Base-by-base conservation (phyloP, 2,888 invertebrate species). In the Noctuana brunneofusca region DNA sequence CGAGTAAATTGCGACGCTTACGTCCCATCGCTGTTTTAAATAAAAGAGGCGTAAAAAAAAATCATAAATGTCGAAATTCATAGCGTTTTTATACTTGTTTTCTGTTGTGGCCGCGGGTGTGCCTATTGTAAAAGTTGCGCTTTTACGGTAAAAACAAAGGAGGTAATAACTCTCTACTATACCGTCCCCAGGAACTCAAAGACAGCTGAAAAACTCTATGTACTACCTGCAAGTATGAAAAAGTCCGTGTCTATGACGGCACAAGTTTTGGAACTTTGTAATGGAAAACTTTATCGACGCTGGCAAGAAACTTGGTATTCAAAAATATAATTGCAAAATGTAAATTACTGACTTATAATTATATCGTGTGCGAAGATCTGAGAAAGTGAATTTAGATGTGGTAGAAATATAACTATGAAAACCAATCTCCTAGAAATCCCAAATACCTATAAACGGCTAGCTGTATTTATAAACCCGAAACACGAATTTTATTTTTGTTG, bases 61-160 rank as follows among this genome's bases (percentile, higher is more conserved):
- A 63, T 52, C 63, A 56, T 63, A 63, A 63, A 63, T 63, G 63
- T 56, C 53, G 43, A 56, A 56, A 41, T 71, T 66, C 66, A 65
- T 59, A 68, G 68, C 69, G 73, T 75, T 75, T 73, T 63, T 56
- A 57, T 63, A 56, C 50, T 43, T 50, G 55, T 63, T 60, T 54
- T 60, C 53, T 76, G 69, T 73, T 72, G 73, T 75, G 72, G 72
- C 69, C 74, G 72, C 73, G 66, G 68, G 64, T 71, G 73, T 58
- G 57, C 65, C 67, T 77, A 74, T 76, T 75, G 76, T 78, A 76
- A 84, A 87, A 87, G 81, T 87, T 84, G 76, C 71, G 77, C 83
- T 80, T 84, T 85, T 78, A 79, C 78, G 78, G 77, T 74, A 76
- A 79, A 78, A 81, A 87, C 87, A 87, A 88, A 84, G 71, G 68